Percentiles rank a stretch among this genome's conserved stretches.
Conservation (phyloP, 2,888 invertebrate genomes). For the Meandrusa payeni region DNA sequence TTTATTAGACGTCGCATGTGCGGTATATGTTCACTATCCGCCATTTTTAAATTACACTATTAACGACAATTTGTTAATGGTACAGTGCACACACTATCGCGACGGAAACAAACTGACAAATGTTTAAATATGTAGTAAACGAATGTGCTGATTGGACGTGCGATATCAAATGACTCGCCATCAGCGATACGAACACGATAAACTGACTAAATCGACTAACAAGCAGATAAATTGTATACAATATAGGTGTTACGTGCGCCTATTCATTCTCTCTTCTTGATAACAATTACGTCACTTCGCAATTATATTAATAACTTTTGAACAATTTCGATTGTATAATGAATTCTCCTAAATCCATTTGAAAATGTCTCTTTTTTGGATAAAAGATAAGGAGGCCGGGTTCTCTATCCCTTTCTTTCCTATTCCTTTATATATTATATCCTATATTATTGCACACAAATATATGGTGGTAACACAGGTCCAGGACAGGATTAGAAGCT, state of each 20-base stretch:
- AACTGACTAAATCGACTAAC: slow-evolving; percentile 35
- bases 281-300: slow-evolving; percentile 16
- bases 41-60: slow-evolving; percentile 36
- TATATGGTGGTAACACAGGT: no score
- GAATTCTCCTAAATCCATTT: no score
- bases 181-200: slow-evolving; percentile 53
- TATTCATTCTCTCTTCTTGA: slow-evolving; percentile 10
- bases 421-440: no score
- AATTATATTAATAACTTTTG: background rate
- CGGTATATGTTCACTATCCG: slow-evolving; percentile 35
- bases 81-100: slow-evolving; percentile 4
- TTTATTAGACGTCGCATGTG: slow-evolving; percentile 62
- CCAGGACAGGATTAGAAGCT: no score
- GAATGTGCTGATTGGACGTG: slow-evolving; percentile 38
- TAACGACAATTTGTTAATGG: background rate
- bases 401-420: no score
- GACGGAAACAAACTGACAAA: slow-evolving; percentile 7
- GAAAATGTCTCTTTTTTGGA: no score
- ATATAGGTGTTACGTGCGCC: slow-evolving; percentile 3
- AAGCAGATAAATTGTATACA: slow-evolving; percentile 13
- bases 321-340: no score
- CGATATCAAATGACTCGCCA: slow-evolving; percentile 50
- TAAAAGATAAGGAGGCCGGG: no score
- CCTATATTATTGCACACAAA: no score
- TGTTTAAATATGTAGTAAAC: slow-evolving; percentile 24